Conservation (phyloP, 2,888 invertebrate genomes). For the Terebella lapidaria region DNA sequence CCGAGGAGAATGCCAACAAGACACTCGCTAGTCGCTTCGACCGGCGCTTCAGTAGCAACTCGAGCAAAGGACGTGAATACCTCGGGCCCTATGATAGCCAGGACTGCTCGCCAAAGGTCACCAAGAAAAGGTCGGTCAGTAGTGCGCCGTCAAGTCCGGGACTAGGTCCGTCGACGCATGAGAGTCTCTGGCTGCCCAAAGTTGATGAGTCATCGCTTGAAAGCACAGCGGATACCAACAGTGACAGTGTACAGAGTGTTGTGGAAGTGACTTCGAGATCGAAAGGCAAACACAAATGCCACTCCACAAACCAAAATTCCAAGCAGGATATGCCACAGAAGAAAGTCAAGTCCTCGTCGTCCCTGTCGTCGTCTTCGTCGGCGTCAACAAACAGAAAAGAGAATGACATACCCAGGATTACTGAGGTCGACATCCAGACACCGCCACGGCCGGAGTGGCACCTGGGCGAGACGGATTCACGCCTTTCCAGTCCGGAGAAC, state of each 20-base stretch:
- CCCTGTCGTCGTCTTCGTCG: neutral
- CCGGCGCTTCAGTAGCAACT: neutral
- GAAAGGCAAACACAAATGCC: no score
- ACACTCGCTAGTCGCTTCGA: neutral
- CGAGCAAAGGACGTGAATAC: neutral
- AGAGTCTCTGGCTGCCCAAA: neutral
- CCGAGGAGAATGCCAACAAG: neutral
- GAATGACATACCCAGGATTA: no score
- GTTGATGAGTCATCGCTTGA: neutral
- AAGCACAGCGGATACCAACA: no score
- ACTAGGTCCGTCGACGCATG: neutral
- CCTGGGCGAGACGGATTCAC: neutral
- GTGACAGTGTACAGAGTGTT: no score
- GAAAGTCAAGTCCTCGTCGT: neutral
- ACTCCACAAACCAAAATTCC: neutral
- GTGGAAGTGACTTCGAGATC: neutral
- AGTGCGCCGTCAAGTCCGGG: neutral
- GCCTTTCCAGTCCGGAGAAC: constrained; percentile 18
- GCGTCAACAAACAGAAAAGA: no score
- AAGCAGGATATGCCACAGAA: neutral
- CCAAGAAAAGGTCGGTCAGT: neutral
- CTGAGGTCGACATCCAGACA: no score
- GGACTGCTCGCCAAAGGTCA: neutral
- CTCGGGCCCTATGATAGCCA: neutral
- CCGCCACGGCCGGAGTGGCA: neutral